Percentiles rank a stretch among this genome's conserved stretches.
These are phyloP conservation scores for Ochlodes sylvanus DNA, from an alignment of 2,888 invertebrate genomes.

Conservation along the genomic window DNA sequence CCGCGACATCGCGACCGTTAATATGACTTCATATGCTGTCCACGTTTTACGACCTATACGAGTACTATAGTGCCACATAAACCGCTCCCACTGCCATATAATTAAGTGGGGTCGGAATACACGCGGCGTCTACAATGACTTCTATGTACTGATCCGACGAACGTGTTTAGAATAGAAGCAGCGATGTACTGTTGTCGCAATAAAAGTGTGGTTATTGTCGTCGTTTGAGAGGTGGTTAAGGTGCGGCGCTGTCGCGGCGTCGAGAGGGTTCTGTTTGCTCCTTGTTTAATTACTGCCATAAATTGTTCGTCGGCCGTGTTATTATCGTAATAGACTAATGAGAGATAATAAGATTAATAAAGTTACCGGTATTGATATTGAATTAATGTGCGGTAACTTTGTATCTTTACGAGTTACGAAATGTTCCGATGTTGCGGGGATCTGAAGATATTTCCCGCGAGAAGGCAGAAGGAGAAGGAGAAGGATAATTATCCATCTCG, in stretches of 20 bases:
- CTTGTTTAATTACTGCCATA: constrained; percentile 10
- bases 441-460: too few relatives aligned
- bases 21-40: constrained; percentile 27
- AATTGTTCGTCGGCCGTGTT: not conserved
- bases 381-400: too few relatives aligned
- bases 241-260: constrained; percentile 2
- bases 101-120: constrained; percentile 16
- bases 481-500: too few relatives aligned
- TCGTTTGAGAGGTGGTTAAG: not conserved
- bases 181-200: not conserved
- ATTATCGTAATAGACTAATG: not conserved
- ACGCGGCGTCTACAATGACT: not conserved
- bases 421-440: too few relatives aligned
- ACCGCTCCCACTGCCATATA: constrained; percentile 15
- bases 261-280: not conserved
- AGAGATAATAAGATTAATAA: not conserved
- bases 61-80: constrained; percentile 20
- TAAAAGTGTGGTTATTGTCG: not conserved
- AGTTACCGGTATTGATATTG: too few relatives aligned
- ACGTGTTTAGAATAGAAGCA: not conserved
- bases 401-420: too few relatives aligned
- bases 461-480: too few relatives aligned
- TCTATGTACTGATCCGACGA: not conserved
- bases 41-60: constrained; percentile 26
- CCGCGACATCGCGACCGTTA: not conserved